A percentile compares a stretch with the other conserved stretches of the same genome.
Conservation (phyloP, 2,888 invertebrate genomes). For the Orchestes rusci region DNA sequence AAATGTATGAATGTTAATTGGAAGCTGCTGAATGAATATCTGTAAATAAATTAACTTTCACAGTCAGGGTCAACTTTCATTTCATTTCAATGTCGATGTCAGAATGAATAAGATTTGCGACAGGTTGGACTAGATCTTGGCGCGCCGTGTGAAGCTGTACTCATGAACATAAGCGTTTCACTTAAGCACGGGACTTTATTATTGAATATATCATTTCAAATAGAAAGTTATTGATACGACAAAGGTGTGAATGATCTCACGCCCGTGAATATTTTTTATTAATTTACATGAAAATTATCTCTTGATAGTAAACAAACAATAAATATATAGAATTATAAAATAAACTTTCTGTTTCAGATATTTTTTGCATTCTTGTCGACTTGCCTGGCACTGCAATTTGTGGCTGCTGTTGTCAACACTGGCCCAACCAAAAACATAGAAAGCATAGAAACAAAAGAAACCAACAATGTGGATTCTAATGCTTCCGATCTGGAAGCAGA, state of each 20-base stretch:
- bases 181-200: too few relatives aligned
- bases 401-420: conserved; percentile 41
- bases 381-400: conserved; percentile 35
- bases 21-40: conserved; percentile 7
- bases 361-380: conserved; percentile 36
- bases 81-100: conserved; percentile 17
- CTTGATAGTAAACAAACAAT: too few relatives aligned
- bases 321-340: not conserved
- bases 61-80: conserved; percentile 26
- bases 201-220: too few relatives aligned
- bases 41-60: conserved; percentile 23
- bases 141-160: too few relatives aligned
- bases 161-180: too few relatives aligned
- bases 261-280: too few relatives aligned
- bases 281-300: too few relatives aligned
- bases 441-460: conserved; percentile 18
- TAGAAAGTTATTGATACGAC: too few relatives aligned
- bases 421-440: conserved; percentile 29
- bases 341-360: conserved; percentile 30
- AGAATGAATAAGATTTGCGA: conserved; percentile 3
- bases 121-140: conserved; percentile 13
- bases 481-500: conserved; percentile 34
- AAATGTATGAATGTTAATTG: too few relatives aligned
- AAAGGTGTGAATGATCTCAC: too few relatives aligned
- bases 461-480: conserved; percentile 17